Base-by-base conservation (phyloP, 2,888 invertebrate species). In the Acronicta alni region DNA sequence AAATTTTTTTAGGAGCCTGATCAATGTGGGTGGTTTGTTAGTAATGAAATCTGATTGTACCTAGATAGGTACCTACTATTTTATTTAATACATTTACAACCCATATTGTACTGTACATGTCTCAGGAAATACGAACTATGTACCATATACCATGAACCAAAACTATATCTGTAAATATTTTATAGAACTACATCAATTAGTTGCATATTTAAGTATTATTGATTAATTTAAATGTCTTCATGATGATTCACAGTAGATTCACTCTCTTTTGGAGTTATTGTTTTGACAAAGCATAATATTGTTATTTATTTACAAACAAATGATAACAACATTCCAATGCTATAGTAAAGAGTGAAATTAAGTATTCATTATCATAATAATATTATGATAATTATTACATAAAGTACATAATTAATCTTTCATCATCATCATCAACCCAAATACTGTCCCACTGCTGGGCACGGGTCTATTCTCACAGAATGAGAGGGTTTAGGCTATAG, bases 291-390 rank as follows among this genome's bases (percentile, higher is more conserved):
- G 35, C 9, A 51, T 68, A 51, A 54, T 52, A 66, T 67, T 67
- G 67, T 72, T 73, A 53, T 71, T 68, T 71, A 59, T 70, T 73
- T 73, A 73, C 63, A 63, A 44, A 57, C 39, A 61, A 61, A 45
- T 66, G 70, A 71, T 73, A 71, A 64, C 20, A 9, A 0, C 0
- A 41, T 59, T 67, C 65, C 64, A 72, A 67, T 77, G 55, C 42
- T 43, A 64, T 16, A 52, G 12, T 60, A 20, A 35, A 54, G 32
- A 37, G 32, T 38, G n/a, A 38, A 42, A 66, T 67, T 42, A 41
- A 39, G 26, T 64, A 20, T n/a, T 18, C 10, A 30, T 6, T 30
- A 12, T 12, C 12, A 12, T 46, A 43, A n/a, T 35, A 30, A 35
- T 32, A 35, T 35, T 35, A 35, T 35, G 35, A n/a, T 35, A 35